Percentiles rank a stretch among this genome's conserved stretches.
Evolutionary conservation across 1,140 invertebrate genomes (phyloP).

Genomic region (Anadara kagoshimensis): DNA sequence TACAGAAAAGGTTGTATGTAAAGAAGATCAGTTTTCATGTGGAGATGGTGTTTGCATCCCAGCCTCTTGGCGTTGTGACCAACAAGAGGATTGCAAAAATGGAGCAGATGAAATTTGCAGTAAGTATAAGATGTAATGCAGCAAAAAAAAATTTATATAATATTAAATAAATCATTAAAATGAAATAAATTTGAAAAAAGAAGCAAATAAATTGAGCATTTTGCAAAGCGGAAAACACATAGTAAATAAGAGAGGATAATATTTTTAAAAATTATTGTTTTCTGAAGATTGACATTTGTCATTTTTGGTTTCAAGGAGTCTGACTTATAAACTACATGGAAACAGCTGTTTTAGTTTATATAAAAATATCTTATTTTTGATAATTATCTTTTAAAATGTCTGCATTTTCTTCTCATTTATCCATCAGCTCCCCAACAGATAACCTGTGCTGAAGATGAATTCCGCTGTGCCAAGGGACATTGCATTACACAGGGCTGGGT

Average conservation of each 20-base stretch:
- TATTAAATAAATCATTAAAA: too few species aligned
- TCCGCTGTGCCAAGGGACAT: constrained; percentile 76
- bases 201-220: too few species aligned
- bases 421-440: constrained; percentile 20
- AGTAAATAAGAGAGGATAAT: too few species aligned
- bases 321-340: too few species aligned
- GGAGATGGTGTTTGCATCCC: constrained; percentile 72
- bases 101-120: constrained; percentile 78
- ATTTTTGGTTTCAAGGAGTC: too few species aligned
- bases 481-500: constrained; percentile 95
- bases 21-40: constrained; percentile 75
- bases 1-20: constrained; percentile 26
- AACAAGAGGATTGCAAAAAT: constrained; percentile 69
- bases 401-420: background rate
- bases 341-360: too few species aligned
- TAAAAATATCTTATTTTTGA: background rate
- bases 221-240: too few species aligned
- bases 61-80: constrained; percentile 79
- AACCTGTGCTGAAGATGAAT: constrained; percentile 73
- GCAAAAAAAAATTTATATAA: too few species aligned
- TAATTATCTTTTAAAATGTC: background rate
- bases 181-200: too few species aligned
- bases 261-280: too few species aligned
- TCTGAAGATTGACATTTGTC: too few species aligned
- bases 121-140: constrained; percentile 36